Evolutionary conservation across 2,888 invertebrate species (phyloP), one percentile per base, ranked within the genome.

Genomic region (Tenthredo distinguenda): DNA sequence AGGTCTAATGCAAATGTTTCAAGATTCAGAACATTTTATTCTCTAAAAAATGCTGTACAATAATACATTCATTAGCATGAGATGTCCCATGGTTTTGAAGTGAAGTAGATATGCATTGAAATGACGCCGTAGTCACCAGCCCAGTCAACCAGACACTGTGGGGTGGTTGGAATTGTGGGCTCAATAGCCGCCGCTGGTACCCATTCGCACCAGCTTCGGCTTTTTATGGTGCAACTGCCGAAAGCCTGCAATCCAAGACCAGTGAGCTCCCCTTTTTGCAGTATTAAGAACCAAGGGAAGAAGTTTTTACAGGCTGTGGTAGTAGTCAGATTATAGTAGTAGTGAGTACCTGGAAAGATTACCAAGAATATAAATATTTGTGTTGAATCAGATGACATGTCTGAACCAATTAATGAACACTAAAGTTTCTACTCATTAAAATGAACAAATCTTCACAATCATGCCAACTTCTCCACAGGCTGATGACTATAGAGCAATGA

Each of bases 41-140:
- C 83, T 79, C 93, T 90, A 90, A 62, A 4, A 91, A 92, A 26
- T 91, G 91, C 84, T 91, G 90, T 7, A 88, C 40, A 76, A 87
- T 87, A 86, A 88, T 88, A 21, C 87, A 87, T 34, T 88, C 77
- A 77, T 86, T 90, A 71, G 92, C 94, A 94, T 65, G 89, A 90
- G 31, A 93, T 92, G 26, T 91, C 91, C 93, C 93, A 94, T 0
- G 94, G 94, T 6, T 93, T 90, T 85, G 93, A 92, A 74, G 93
- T 90, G 88, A 92, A 94, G 90, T 94, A 94, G 84, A 94, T 92
- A 87, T 94, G 94, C 0, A 93, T 89, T 4, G 92, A 92, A 5
- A 93, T 87, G 0, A 92, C 86, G 0, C 93, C 92, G 86, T 92
- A 91, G 0, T 88, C 89, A 7, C 89, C 88, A 0, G 89, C 89